Evolutionary conservation across 2,888 invertebrate species (phyloP).

Genomic region (Chelonus formosanus): DNA sequence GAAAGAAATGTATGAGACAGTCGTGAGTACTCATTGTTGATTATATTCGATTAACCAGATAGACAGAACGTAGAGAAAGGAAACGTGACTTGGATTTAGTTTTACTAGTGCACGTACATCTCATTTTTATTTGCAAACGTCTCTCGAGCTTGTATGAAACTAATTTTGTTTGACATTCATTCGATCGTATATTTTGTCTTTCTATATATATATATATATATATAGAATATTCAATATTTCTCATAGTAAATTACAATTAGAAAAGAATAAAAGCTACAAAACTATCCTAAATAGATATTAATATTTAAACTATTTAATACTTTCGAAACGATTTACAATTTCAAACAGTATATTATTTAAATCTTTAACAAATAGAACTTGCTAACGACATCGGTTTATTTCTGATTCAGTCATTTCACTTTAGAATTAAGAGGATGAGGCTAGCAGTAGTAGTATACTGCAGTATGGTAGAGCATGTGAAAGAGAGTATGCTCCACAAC

Average conservation of each 20-base stretch:
- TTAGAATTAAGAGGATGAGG: slow-evolving; percentile 36
- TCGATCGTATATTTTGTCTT: slow-evolving; percentile 15
- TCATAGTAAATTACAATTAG: no score
- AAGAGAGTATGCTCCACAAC: slow-evolving; percentile 11
- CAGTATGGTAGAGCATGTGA: not conserved
- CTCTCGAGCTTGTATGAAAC: slow-evolving; percentile 7
- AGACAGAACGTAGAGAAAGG: slow-evolving; percentile 20
- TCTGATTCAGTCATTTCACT: slow-evolving; percentile 42
- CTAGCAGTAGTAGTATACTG: slow-evolving; percentile 6
- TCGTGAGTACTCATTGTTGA: slow-evolving; percentile 22
- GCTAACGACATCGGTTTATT: slow-evolving; percentile 44
- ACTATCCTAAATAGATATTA: no score
- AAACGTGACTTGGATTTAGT: slow-evolving; percentile 29
- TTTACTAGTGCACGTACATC: slow-evolving; percentile 29
- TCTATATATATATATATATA: not conserved
- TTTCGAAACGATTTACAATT: no score
- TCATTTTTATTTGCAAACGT: slow-evolving; percentile 24
- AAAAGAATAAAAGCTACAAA: not conserved
- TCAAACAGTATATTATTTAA: slow-evolving; percentile 41
- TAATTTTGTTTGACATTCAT: slow-evolving; percentile 27
- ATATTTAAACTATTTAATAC: no score
- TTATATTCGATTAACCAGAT: slow-evolving; percentile 31
- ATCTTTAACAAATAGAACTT: slow-evolving; percentile 39
- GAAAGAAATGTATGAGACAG: slow-evolving; percentile 8
- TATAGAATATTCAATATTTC: slow-evolving; percentile 3